phyloP scores from a whole-genome alignment of 2,888 invertebrate species.

The Drosophila helvetica region DNA sequence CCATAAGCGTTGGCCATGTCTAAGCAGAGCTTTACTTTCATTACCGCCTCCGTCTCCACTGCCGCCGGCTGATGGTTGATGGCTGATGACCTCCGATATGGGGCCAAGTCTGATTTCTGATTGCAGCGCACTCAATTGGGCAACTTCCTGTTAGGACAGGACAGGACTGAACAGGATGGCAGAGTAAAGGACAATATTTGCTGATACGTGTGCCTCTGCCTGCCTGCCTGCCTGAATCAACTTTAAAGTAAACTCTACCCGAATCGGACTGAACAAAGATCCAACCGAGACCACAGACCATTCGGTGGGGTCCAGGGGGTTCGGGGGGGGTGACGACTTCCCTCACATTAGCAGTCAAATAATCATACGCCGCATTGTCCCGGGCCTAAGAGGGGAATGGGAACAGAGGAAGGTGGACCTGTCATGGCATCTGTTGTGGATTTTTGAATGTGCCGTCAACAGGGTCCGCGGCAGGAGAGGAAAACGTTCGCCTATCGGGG shows the following conservation, averaged over 20 bases:
- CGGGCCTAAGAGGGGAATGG: neutral
- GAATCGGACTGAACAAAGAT: conserved; percentile 14
- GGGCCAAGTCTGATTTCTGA: conserved; percentile 48
- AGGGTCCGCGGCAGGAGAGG: conserved; percentile 29
- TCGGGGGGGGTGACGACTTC: neutral
- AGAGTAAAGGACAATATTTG: conserved; percentile 9
- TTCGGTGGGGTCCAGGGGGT: neutral
- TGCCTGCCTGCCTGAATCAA: conserved; percentile 5
- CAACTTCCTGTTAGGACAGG: conserved; percentile 54
- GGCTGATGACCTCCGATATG: conserved; percentile 25
- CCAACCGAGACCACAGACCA: conserved; percentile 41
- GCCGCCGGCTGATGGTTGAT: conserved; percentile 23
- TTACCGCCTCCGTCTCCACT: conserved; percentile 1
- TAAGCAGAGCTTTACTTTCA: conserved; percentile 21
- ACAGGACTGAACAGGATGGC: conserved; percentile 1
- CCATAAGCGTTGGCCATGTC: conserved; percentile 30
- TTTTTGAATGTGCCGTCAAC: conserved; percentile 53
- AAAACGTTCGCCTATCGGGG: conserved; percentile 45
- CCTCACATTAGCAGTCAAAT: conserved; percentile 50
- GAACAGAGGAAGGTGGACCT: neutral
- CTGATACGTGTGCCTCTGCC: conserved; percentile 20
- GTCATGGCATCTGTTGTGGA: conserved; percentile 41
- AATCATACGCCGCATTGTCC: conserved; percentile 71
- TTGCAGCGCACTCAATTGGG: conserved; percentile 62
- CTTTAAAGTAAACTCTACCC: conserved; percentile 45